Base-by-base conservation (phyloP, 2,888 invertebrate species). In the Pinctada fucata region DNA sequence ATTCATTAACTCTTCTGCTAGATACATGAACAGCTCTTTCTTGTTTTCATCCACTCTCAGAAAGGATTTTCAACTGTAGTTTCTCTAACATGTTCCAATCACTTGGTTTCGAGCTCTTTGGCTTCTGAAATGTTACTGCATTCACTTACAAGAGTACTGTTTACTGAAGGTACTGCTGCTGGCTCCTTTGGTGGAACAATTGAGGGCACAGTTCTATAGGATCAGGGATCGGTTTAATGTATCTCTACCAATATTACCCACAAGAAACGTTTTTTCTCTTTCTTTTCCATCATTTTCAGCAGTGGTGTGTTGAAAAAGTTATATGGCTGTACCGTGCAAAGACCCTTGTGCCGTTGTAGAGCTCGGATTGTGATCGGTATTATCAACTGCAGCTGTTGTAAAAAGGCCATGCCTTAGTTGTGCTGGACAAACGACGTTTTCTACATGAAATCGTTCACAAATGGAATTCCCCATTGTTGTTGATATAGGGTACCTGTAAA, bases 321-420 rank as follows among this genome's bases (percentile, higher is more conserved):
- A 67, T 16, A 67, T 67, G 10, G 78, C 78, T 5, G 81, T 84
- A 3, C 85, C 83, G 73, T 85, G 83, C 45, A 85, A 84, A 16
- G 85, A 81, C 8, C 70, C 76, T 10, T 68, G 48, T 49, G 84
- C 82, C n/a, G 79, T 83, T 3, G 80, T 75, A 10, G 86, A 82
- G 31, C 64, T 82, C 2, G 79, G 79, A 70, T 83, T 82, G 68
- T 84, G 82, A 58, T 85, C 82, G 48, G 83, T 85, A 50, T 83
- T 85, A 64, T 84, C 84, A 8, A 82, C 72, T 31, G 81, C 83
- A n/a, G 74, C 75, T 47, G 80, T 80, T 10, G 81, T 82, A 70
- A 84, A 83, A 13, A 83, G n/a, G 51, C 80, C 75, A 48, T 51
- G 63, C 58, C 72, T 67, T 6, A 82, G 80, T 13, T 74, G 66